A percentile compares a stretch with the other conserved stretches of the same genome.
phyloP scores from a whole-genome alignment of 2,113 vertebrate species.

The Megaceryle torquata region DNA sequence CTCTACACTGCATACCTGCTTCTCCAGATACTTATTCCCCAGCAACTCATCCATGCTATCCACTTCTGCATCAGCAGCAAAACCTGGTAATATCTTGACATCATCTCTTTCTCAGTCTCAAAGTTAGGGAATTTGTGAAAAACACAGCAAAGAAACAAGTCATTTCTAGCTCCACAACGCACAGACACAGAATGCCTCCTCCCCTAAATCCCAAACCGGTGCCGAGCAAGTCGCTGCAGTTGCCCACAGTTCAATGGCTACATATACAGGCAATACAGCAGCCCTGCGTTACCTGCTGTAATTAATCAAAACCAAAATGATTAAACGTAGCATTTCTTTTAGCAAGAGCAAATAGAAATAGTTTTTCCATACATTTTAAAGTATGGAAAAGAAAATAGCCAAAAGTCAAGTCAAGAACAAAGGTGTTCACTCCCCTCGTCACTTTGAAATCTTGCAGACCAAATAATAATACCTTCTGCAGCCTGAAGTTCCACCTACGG shows the following conservation, averaged over 20 bases:
- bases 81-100: neutral
- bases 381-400: neutral
- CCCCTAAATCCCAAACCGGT: neutral
- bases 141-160: neutral
- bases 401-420: neutral
- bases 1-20: neutral
- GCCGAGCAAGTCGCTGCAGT: neutral
- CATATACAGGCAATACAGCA: fast-evolving
- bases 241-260: neutral
- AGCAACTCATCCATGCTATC: neutral
- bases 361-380: neutral
- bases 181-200: too few relatives aligned
- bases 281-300: neutral
- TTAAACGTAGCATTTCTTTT: neutral
- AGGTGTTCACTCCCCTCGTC: neutral
- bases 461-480: neutral
- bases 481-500: neutral
- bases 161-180: neutral
- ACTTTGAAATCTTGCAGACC: neutral
- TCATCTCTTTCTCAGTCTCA: neutral
- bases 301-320: neutral
- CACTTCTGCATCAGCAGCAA: neutral
- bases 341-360: neutral
- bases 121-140: neutral
- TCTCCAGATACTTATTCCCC: neutral